Evolutionary conservation across 2,113 vertebrate genomes (phyloP).

Genomic region (western clawed frog (Xenopus tropicalis)): UCB_Xtro_10.0 CM004444.2:97477501-97478000

Average conservation of each 20-base stretch:
- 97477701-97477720: no score
- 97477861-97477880: conserved; percentile 10
- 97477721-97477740: no score
- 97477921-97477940: conserved; percentile 24
- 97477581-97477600: no score
- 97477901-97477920: conserved; percentile 19
- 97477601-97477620: no score
- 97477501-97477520: no score
- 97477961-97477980: conserved; percentile 40
- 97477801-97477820: not conserved
- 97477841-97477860: not conserved
- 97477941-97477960: conserved; percentile 10
- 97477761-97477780: not conserved
- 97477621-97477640: no score
- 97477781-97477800: conserved; percentile 2
- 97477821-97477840: not conserved
- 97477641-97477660: no score
- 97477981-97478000: conserved; percentile 29
- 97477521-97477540: no score
- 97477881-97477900: conserved; percentile 15
- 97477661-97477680: no score
- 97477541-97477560: no score
- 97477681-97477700: no score
- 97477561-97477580: no score
- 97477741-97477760: not conserved